These are phyloP conservation scores for Siniperca scherzeri DNA, from an alignment of 2,797 vertebrate genomes.

Conservation along the genomic window DNA sequence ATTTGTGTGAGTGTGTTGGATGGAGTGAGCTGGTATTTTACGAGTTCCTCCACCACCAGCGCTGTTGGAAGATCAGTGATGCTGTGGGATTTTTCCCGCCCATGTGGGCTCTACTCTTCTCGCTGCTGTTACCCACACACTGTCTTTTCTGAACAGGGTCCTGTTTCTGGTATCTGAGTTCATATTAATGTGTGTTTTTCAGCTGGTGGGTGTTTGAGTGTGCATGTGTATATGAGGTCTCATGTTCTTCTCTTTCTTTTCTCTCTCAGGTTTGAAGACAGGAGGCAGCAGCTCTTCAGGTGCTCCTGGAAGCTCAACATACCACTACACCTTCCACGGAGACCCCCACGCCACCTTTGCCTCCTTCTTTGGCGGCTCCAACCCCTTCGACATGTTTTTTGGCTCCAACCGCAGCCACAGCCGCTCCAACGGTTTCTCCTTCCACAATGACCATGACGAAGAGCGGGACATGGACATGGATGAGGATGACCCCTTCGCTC, in stretches of 20 bases:
- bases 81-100: constrained; percentile 68
- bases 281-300: constrained; percentile 93
- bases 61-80: constrained; percentile 62
- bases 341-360: constrained; percentile 98
- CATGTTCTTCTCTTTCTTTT: constrained; percentile 19
- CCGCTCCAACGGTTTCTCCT: constrained; percentile 90
- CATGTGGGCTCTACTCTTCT: constrained; percentile 53
- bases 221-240: constrained; percentile 19
- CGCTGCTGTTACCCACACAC: constrained; percentile 38
- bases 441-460: constrained; percentile 80
- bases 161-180: constrained; percentile 46
- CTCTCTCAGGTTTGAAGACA: constrained; percentile 91
- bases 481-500: constrained; percentile 91
- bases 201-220: constrained; percentile 37
- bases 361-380: constrained; percentile 98
- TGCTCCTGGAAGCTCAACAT: constrained; percentile 90
- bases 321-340: constrained; percentile 98
- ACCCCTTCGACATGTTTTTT: constrained; percentile 98
- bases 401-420: constrained; percentile 89
- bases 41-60: constrained; percentile 54
- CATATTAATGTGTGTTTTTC: constrained; percentile 31
- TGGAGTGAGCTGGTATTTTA: constrained; percentile 60
- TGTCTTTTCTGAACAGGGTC: constrained; percentile 42
- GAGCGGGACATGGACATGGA: constrained; percentile 90
- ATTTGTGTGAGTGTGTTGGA: constrained; percentile 38